Conservation (phyloP, 2,888 invertebrate genomes). For the Pseudanteris insignis region DNA sequence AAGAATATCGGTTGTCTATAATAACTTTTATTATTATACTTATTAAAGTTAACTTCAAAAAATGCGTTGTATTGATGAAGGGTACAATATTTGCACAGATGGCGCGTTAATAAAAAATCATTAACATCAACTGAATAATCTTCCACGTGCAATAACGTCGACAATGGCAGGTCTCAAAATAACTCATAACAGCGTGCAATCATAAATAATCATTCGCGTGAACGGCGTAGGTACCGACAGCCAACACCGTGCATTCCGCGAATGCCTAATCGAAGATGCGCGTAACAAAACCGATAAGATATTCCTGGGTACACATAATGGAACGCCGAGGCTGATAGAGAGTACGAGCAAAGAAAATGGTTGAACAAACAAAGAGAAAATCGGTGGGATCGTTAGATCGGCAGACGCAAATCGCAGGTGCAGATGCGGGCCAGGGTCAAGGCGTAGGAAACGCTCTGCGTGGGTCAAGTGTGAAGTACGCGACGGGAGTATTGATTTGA, state of each 20-base stretch:
- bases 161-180: constrained; percentile 36
- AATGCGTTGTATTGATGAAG: not conserved
- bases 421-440: constrained; percentile 38
- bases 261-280: constrained; percentile 46
- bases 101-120: not conserved
- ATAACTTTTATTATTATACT: too few species aligned
- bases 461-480: constrained; percentile 24
- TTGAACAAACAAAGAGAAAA: constrained; percentile 28
- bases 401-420: constrained; percentile 44
- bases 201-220: constrained; percentile 39
- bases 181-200: constrained; percentile 28
- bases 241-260: constrained; percentile 42
- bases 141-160: constrained; percentile 6
- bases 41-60: too few species aligned
- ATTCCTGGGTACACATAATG: constrained; percentile 43
- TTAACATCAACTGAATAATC: too few species aligned
- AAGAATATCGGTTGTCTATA: too few species aligned
- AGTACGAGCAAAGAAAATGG: constrained; percentile 20
- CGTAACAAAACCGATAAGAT: constrained; percentile 45
- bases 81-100: not conserved
- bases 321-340: constrained; percentile 33
- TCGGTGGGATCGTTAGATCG: constrained; percentile 38
- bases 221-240: constrained; percentile 38
- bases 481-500: not conserved
- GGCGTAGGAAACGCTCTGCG: constrained; percentile 13